phyloP scores from a whole-genome alignment of 2,113 vertebrate species.

The Promerops cafer region DNA sequence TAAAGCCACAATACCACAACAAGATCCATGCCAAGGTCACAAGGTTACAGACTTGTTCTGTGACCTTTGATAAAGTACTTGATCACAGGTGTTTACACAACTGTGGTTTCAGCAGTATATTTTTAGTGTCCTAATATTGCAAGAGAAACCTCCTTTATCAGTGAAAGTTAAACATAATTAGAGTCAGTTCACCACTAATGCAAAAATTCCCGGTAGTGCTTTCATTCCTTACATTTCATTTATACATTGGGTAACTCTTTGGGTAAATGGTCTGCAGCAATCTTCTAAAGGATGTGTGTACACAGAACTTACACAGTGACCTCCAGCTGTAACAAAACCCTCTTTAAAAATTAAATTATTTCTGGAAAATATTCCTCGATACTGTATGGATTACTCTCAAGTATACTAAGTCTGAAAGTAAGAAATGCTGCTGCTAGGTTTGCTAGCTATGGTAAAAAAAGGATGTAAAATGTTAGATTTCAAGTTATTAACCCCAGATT shows the following conservation, averaged over 20 bases:
- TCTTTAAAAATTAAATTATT: neutral
- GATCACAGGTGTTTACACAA: neutral
- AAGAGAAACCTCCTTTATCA: neutral
- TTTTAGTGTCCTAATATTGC: neutral
- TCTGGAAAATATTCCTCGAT: neutral
- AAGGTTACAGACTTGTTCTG: neutral
- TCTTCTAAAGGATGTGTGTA: neutral
- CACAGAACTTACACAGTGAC: neutral
- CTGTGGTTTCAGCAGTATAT: neutral
- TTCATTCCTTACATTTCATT: neutral
- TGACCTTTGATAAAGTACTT: neutral
- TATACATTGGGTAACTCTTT: neutral
- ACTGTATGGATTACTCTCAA: neutral
- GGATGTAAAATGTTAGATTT: neutral
- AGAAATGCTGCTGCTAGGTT: slow-evolving; percentile 9
- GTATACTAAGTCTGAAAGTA: neutral
- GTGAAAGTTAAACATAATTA: neutral
- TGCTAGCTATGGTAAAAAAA: neutral
- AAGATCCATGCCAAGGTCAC: neutral
- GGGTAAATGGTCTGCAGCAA: neutral
- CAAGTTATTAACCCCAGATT: slow-evolving; percentile 30
- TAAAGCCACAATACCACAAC: neutral
- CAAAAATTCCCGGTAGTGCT: neutral
- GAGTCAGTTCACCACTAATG: neutral
- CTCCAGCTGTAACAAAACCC: neutral